Conservation (phyloP, 53 echinoderm and acorn worm species). For the Echinarachnius parma region DNA sequence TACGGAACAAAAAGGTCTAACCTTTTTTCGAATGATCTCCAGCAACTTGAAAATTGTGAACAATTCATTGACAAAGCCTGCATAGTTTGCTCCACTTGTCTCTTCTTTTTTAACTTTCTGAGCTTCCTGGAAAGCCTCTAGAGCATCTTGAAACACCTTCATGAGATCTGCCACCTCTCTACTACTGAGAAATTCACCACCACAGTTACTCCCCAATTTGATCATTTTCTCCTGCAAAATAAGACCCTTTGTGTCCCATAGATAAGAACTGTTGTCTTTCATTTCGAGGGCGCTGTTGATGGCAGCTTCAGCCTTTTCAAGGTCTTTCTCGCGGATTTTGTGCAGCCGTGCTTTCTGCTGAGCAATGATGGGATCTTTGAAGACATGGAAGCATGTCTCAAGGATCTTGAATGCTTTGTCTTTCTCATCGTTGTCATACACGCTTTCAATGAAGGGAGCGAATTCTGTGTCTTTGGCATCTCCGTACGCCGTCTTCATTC, state of each 20-base stretch:
- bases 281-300: constrained; percentile 47
- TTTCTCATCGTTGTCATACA: constrained; percentile 8
- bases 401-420: constrained; percentile 42
- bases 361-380: constrained; percentile 41
- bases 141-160: constrained; percentile 2
- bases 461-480: constrained; percentile 53
- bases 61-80: constrained; percentile 28
- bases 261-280: constrained; percentile 32
- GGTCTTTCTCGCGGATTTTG: background rate
- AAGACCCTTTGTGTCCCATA: constrained; percentile 70
- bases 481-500: constrained; percentile 42
- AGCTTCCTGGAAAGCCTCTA: constrained; percentile 13
- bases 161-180: constrained; percentile 7
- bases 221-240: constrained; percentile 39
- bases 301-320: constrained; percentile 32
- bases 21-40: constrained; percentile 27
- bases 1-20: constrained; percentile 19
- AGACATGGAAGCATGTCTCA: constrained; percentile 25
- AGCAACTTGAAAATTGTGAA: constrained; percentile 1
- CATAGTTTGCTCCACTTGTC: background rate
- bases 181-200: background rate
- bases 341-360: constrained; percentile 55
- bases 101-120: constrained; percentile 22
- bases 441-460: constrained; percentile 61
- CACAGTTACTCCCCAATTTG: background rate